These are phyloP conservation scores for Petrophora chlorosata DNA, from an alignment of 2,888 invertebrate genomes.

Conservation along the genomic window DNA sequence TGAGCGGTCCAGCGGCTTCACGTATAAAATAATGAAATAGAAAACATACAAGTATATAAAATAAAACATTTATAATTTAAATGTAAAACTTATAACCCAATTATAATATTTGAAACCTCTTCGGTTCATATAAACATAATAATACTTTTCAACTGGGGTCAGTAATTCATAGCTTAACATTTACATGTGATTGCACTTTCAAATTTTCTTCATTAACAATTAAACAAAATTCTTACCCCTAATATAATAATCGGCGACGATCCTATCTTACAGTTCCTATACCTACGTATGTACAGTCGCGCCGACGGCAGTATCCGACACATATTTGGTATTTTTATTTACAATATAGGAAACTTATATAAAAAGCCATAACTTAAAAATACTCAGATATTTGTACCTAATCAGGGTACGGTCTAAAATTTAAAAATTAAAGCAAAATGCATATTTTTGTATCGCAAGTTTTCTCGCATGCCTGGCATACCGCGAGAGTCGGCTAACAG, in stretches of 20 bases:
- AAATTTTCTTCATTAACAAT: conserved; percentile 72
- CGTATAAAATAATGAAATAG: conserved; percentile 67
- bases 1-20: conserved; percentile 64
- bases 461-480: conserved; percentile 56
- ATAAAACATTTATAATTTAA: conserved; percentile 81
- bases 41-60: conserved; percentile 77
- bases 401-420: conserved; percentile 65
- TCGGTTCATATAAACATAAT: conserved; percentile 82
- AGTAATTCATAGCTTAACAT: conserved; percentile 72
- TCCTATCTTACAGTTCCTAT: conserved; percentile 57
- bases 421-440: conserved; percentile 81
- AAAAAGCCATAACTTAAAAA: conserved; percentile 70
- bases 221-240: conserved; percentile 55
- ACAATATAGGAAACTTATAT: conserved; percentile 62
- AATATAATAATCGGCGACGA: conserved; percentile 59
- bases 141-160: conserved; percentile 82
- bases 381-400: conserved; percentile 77
- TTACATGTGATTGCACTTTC: conserved; percentile 81
- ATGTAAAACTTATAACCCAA: conserved; percentile 80
- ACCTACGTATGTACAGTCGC: conserved; percentile 70
- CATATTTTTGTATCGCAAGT: conserved; percentile 79
- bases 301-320: conserved; percentile 62
- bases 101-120: conserved; percentile 81
- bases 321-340: conserved; percentile 82
- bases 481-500: conserved; percentile 50